A percentile compares a stretch with the other conserved stretches of the same genome.
phyloP scores from a whole-genome alignment of 2,888 invertebrate species.

The Xanthostigma xanthostigma region DNA sequence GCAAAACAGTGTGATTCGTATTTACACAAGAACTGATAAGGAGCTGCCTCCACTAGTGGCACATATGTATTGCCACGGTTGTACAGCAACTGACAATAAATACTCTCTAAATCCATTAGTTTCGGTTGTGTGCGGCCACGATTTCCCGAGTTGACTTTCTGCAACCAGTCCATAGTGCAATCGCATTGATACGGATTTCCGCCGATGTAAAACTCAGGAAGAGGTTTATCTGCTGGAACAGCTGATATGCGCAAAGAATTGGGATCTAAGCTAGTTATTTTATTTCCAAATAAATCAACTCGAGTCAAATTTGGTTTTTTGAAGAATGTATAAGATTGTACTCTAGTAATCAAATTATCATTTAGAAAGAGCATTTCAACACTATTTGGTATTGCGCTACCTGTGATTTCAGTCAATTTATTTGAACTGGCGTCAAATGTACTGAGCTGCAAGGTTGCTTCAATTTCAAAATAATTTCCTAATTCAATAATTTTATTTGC shows the following conservation, averaged over 20 bases:
- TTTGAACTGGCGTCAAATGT: conserved; percentile 74
- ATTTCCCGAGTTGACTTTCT: conserved; percentile 61
- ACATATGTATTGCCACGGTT: conserved; percentile 59
- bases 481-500: conserved; percentile 69
- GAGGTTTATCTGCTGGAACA: conserved; percentile 51
- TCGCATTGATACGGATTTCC: conserved; percentile 79
- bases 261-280: conserved; percentile 59
- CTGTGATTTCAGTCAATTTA: conserved; percentile 64
- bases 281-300: conserved; percentile 68
- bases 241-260: conserved; percentile 62
- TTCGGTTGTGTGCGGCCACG: conserved; percentile 65
- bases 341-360: conserved; percentile 67
- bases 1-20: conserved; percentile 77
- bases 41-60: conserved; percentile 60
- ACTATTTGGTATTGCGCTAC: conserved; percentile 69
- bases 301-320: conserved; percentile 72
- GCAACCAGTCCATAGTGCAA: conserved; percentile 84
- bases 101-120: conserved; percentile 68
- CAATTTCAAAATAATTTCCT: conserved; percentile 73
- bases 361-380: conserved; percentile 64
- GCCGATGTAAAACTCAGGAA: conserved; percentile 72
- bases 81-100: conserved; percentile 67
- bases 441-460: conserved; percentile 60
- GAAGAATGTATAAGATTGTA: conserved; percentile 76
- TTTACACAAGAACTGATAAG: conserved; percentile 71